Evolutionary conservation across 2,113 vertebrate species (phyloP).

Genomic region (Pollachius pollachius): DNA sequence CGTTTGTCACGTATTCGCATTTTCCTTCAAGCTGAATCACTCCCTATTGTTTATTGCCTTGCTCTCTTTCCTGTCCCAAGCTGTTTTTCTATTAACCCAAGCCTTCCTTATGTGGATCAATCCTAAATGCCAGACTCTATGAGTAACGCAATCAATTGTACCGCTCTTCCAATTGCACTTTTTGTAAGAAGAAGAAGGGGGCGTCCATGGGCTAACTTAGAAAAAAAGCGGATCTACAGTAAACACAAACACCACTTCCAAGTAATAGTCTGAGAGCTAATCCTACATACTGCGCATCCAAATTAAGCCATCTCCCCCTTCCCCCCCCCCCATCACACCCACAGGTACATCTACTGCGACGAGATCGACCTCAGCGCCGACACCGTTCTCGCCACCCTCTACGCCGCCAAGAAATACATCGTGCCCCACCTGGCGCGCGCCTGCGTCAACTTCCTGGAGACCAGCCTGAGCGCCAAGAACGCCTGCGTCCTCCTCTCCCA

Average conservation of each 20-base stretch:
- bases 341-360: slow-evolving; percentile 96
- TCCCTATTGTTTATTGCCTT: slow-evolving; percentile 16
- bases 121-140: slow-evolving; percentile 30
- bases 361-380: slow-evolving; percentile 96
- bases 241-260: too few species aligned
- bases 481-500: slow-evolving; percentile 95
- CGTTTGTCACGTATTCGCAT: neutral
- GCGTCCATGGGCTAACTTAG: too few species aligned
- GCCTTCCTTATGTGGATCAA: neutral
- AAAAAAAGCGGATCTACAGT: too few species aligned
- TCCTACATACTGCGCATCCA: too few species aligned
- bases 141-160: slow-evolving; percentile 30
- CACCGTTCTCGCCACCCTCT: slow-evolving; percentile 93
- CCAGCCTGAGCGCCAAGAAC: slow-evolving; percentile 94
- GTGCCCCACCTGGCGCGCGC: slow-evolving; percentile 95
- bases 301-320: too few species aligned
- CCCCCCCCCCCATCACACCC: neutral
- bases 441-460: slow-evolving; percentile 97
- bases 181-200: too few species aligned
- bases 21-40: slow-evolving; percentile 18
- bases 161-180: too few species aligned
- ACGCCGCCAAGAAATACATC: slow-evolving; percentile 97
- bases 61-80: slow-evolving; percentile 4
- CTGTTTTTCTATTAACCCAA: slow-evolving; percentile 27
- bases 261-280: too few species aligned